Evolutionary conservation across 2,113 vertebrate genomes (phyloP), one percentile per base, ranked within the genome.

Genomic region (Salvelinus sp.): DNA sequence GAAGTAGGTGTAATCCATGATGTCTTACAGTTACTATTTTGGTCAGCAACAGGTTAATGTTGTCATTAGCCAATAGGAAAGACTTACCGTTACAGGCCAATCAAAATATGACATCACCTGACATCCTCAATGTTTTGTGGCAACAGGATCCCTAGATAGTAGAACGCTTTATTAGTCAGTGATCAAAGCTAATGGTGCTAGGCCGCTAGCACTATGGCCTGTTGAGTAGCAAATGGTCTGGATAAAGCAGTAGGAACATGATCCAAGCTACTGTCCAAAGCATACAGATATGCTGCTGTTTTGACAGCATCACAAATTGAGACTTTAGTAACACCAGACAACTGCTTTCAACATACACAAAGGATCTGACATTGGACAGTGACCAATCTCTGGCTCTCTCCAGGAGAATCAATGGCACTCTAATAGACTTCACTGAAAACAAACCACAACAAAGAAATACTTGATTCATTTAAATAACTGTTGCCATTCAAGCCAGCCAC

Each of bases 241-340:
- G 58, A 68, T 69, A n/a, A 58, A 78, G 69, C 69, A 27, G 57
- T 69, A 76, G 66, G 74, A 76, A 77, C 57, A 67, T 78, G 54
- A 76, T 79, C 33, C 33, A 78, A 70, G 72, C 63, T 47, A 86
- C 70, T 81, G 4, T 16, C 16, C 3, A 83, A 81, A 54, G 71
- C 82, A 81, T 63, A 69, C 76, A 76, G 77, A 75, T 81, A 57
- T 75, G 69, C 83, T 84, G 84, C 87, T 88, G 84, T 79, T 88
- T 79, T 64, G 78, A 82, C 71, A 83, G 83, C 64, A 86, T 69
- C 50, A 84, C 47, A 72, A 83, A 72, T 81, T 72, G 12, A 54
- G 16, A 54, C 78, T 60, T 27, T 54, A 4, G 80, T 75, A 77
- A 80, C 77, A 87, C 76, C 64, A 75, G 66, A 80, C 23, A 72